phyloP scores from a whole-genome alignment of 2,888 invertebrate species.

The Cephus runcator region DNA sequence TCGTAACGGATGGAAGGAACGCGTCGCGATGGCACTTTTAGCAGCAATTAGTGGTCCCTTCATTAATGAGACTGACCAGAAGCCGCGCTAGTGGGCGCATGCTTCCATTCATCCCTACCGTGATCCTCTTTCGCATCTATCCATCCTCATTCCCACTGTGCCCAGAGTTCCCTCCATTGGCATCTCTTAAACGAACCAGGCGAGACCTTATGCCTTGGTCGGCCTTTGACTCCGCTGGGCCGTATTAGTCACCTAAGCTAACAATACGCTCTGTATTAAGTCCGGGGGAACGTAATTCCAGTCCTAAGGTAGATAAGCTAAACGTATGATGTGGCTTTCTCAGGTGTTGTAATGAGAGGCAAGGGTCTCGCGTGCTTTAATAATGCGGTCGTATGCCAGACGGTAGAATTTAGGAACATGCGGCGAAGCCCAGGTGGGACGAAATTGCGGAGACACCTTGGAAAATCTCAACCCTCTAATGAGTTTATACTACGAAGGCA shows the following conservation, averaged over 20 bases:
- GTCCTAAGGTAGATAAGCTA: conserved; percentile 47
- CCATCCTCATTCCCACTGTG: background rate
- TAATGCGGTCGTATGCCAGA: conserved; percentile 28
- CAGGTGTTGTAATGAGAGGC: conserved; percentile 46
- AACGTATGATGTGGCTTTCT: conserved; percentile 46
- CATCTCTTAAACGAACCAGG: background rate
- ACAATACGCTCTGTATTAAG: conserved; percentile 2
- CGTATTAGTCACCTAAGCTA: background rate
- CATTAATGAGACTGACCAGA: background rate
- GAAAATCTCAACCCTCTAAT: conserved; percentile 36
- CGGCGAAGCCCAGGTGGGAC: conserved; percentile 32
- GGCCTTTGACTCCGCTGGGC: background rate
- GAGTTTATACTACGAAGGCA: conserved; percentile 25
- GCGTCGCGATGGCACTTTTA: background rate
- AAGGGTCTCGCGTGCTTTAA: conserved; percentile 42
- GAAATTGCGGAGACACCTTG: conserved; percentile 30
- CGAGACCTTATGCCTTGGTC: background rate
- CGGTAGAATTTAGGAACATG: background rate
- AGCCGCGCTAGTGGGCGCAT: background rate
- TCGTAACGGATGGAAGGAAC: background rate
- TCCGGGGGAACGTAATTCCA: conserved; percentile 31
- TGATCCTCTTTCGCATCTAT: background rate
- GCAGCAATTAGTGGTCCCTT: background rate
- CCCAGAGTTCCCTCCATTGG: background rate
- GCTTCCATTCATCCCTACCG: background rate